Evolutionary conservation across 2,113 vertebrate genomes (phyloP).

Genomic region (Ptilorrhoa leucosticta): DNA sequence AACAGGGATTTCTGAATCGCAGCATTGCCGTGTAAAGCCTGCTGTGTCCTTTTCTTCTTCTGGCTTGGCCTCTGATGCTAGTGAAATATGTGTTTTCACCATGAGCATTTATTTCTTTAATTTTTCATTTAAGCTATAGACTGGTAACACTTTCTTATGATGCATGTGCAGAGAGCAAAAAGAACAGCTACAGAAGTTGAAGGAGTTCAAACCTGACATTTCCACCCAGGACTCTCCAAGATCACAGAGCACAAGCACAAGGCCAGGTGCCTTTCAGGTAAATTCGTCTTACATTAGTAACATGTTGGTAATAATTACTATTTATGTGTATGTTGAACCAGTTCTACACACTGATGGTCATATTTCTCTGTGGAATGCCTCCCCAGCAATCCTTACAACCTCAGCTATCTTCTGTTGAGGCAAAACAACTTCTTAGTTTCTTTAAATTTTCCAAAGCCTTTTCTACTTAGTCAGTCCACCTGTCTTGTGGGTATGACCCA

Average conservation of each 20-base stretch:
- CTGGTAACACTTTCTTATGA: constrained; percentile 12
- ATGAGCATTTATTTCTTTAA: background rate
- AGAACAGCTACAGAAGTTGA: constrained; percentile 79
- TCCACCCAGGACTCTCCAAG: constrained; percentile 60
- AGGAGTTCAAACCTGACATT: constrained; percentile 74
- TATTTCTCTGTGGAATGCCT: background rate
- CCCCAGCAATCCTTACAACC: background rate
- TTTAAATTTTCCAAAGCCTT: background rate
- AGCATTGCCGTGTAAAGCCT: background rate
- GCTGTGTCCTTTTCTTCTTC: background rate
- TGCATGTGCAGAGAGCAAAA: constrained; percentile 77
- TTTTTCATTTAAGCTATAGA: background rate
- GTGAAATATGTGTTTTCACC: background rate
- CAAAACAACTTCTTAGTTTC: background rate
- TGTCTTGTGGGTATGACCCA: background rate
- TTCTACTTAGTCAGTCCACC: background rate
- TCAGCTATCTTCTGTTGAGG: background rate
- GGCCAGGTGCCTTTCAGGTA: constrained; percentile 75
- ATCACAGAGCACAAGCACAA: constrained; percentile 55
- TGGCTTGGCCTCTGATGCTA: background rate
- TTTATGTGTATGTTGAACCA: background rate
- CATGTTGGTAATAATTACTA: background rate
- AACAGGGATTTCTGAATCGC: background rate
- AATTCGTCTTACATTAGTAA: background rate
- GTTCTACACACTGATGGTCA: background rate